phyloP scores from a whole-genome alignment of 1,140 invertebrate species.

The Aphidius ervi region DNA sequence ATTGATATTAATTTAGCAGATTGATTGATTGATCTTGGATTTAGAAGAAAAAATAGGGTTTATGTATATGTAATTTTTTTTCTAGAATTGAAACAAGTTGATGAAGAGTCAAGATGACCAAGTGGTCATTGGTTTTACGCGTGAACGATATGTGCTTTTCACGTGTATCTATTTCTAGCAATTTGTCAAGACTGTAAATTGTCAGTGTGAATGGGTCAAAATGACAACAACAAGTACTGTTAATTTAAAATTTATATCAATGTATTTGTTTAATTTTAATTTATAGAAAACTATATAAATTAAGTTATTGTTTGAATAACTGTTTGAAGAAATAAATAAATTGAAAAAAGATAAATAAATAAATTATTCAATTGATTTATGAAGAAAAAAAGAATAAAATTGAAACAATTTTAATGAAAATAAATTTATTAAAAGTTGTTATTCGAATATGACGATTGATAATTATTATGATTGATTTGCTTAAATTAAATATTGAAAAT shows the following conservation, averaged over 20 bases:
- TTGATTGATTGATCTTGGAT: slow-evolving; percentile 1
- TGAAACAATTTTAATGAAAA: no score
- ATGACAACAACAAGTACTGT: background rate
- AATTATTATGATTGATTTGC: no score
- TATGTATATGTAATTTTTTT: background rate
- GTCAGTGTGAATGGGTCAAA: background rate
- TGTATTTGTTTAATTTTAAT: slow-evolving; percentile 4
- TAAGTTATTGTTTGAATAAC: background rate
- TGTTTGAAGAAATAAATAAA: background rate
- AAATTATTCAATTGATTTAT: no score
- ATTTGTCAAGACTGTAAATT: slow-evolving; percentile 18
- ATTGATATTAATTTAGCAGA: no score
- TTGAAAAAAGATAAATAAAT: no score
- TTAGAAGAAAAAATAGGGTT: background rate
- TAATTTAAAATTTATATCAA: background rate
- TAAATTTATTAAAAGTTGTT: no score
- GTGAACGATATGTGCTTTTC: slow-evolving; percentile 31
- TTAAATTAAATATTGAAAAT: no score
- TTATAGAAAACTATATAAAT: background rate
- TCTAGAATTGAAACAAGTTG: background rate
- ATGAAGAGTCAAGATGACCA: slow-evolving; percentile 11
- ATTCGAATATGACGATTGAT: no score
- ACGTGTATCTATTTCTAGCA: slow-evolving; percentile 33
- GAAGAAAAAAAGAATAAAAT: no score
- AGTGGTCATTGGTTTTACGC: slow-evolving; percentile 31